Base-by-base conservation (phyloP, 1,140 invertebrate genomes). In the Drosophila jambulina region DNA sequence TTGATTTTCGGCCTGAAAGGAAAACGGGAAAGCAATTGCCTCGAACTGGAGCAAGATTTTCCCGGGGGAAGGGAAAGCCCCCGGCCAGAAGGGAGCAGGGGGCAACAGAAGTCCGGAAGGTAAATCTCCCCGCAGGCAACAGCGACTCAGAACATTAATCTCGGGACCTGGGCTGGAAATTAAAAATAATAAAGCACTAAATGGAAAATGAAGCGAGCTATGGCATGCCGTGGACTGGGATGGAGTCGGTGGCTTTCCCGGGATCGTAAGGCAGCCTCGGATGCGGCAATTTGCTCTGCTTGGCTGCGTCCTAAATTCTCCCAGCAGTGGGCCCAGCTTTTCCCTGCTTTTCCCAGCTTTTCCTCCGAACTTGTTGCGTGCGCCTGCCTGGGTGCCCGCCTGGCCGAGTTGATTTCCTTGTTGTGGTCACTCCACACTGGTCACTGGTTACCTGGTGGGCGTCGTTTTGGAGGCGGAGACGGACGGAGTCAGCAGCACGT, bases 121-220 rank as follows among this genome's bases (percentile, higher is more conserved):
- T 29, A 58, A 46, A 58, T 61, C 27, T 15, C 8, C 21, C 62
- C 46, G 19, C 15, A 13, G 36, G 61, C 59, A 36, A 36, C 75
- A 80, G 68, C 80, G 84, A 78, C 76, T 88, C 83, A 87, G 80
- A 87, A 87, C 83, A 87, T 87, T 87, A 88, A 88, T 87, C 83
- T 88, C 76, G 68, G 56, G 59, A 80, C 67, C 61, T 70, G 64
- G 63, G 80, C 64, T 83, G 68, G 58, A 87, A 87, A 87, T 88
- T 82, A 87, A 88, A 87, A 87, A 87, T 88, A 87, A 88, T 83
- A 88, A 88, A 87, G 84, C 83, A 87, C 83, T 83, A 87, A 87
- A 87, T 87, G 78, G 83, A 88, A 88, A 84, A 87, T 78, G 72
- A 88, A 83, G 83, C 80, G 54, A 49, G 65, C 21, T 34, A 15